These are phyloP conservation scores for Dolichoris vasculosae DNA, from an alignment of 1,140 invertebrate species.

Conservation along the genomic window DNA sequence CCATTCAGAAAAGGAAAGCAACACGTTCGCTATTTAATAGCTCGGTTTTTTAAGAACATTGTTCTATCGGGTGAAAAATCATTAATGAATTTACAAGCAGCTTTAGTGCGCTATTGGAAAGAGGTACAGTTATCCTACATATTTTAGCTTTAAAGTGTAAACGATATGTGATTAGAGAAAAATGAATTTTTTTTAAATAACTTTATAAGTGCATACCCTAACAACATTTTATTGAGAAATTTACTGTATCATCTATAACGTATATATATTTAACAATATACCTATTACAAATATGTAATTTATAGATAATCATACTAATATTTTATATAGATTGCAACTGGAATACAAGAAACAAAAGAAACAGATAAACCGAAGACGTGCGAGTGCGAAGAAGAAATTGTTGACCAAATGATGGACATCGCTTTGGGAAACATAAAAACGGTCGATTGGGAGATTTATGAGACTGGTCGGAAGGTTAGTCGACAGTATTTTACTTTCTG, in stretches of 20 bases:
- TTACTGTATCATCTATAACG: too few species aligned
- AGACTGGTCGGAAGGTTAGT: conserved; percentile 34
- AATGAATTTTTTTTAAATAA: too few species aligned
- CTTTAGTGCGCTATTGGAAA: conserved; percentile 59
- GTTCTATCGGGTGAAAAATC: conserved; percentile 43
- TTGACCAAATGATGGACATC: not conserved
- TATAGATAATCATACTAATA: not conserved
- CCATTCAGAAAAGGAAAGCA: not conserved
- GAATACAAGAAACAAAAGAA: not conserved
- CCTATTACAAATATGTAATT: not conserved
- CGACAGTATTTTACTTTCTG: not conserved
- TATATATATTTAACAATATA: not conserved
- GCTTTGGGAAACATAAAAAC: conserved; percentile 2
- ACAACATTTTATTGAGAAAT: too few species aligned
- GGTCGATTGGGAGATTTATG: conserved; percentile 33
- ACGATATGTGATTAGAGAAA: too few species aligned
- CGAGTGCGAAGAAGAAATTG: not conserved
- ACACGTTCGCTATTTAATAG: conserved; percentile 14
- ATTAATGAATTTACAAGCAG: conserved; percentile 59
- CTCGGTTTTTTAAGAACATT: conserved; percentile 26
- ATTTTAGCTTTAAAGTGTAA: too few species aligned
- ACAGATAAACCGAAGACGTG: not conserved
- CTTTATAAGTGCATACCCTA: too few species aligned
- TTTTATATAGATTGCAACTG: conserved; percentile 18
- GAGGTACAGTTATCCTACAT: conserved; percentile 8